Percentiles rank a stretch among this genome's conserved stretches.
Evolutionary conservation across 2,797 vertebrate species (phyloP).

Genomic region (Trichosurus vulpecula): DNA sequence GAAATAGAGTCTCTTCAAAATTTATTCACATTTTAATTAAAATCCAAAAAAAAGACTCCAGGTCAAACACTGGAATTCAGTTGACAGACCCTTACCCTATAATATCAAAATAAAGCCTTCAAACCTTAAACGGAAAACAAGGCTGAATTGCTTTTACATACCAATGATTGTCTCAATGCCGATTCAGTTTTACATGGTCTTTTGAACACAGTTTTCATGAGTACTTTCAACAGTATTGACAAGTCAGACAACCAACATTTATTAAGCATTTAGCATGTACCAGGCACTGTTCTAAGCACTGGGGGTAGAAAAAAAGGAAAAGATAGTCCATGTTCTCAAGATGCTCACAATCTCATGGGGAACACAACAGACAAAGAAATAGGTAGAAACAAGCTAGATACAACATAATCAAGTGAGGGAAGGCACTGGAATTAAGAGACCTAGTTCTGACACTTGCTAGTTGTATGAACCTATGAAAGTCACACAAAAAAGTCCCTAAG

Average conservation of each 20-base stretch:
- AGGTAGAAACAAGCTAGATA: not conserved
- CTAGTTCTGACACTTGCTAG: not conserved
- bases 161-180: not conserved
- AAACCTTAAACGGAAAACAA: not conserved
- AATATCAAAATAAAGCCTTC: not conserved
- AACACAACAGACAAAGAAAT: not conserved
- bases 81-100: not conserved
- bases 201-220: not conserved
- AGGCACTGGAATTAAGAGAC: not conserved
- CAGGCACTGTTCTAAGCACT: not conserved
- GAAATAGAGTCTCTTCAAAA: slow-evolving; percentile 12
- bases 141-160: slow-evolving; percentile 34
- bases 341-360: not conserved
- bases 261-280: not conserved
- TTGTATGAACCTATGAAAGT: not conserved
- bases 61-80: slow-evolving; percentile 4
- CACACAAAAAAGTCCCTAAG: not conserved
- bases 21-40: slow-evolving; percentile 38
- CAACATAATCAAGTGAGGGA: not conserved
- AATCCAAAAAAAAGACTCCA: slow-evolving; percentile 16
- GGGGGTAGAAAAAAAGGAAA: not conserved
- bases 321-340: not conserved
- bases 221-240: not conserved
- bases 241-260: not conserved
- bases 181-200: not conserved